Evolutionary conservation across 2,888 invertebrate species (phyloP).

Genomic region (Alloplasta piceator): DNA sequence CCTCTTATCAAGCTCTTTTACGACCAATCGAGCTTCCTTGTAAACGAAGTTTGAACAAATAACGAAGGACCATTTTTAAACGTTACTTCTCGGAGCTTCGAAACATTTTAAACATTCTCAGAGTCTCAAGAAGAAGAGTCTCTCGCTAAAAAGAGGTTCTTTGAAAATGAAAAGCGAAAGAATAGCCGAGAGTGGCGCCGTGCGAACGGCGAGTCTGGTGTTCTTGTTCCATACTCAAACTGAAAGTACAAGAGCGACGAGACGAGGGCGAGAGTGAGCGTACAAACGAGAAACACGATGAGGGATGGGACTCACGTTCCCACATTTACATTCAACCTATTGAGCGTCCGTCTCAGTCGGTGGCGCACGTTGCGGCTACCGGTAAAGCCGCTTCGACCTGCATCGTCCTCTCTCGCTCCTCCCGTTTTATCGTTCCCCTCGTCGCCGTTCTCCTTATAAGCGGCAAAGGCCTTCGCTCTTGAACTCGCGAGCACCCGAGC

Average conservation of each 20-base stretch:
- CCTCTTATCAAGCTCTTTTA: too few species aligned
- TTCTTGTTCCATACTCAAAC: slow-evolving; percentile 31
- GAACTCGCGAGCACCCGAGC: slow-evolving; percentile 72
- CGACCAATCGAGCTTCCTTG: too few species aligned
- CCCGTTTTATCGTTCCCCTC: slow-evolving; percentile 55
- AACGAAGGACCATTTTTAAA: too few species aligned
- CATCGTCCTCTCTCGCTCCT: slow-evolving; percentile 52
- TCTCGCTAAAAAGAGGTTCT: too few species aligned
- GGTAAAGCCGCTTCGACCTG: slow-evolving; percentile 16
- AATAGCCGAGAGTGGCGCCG: too few species aligned
- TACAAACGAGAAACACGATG: slow-evolving; percentile 71
- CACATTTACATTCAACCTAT: slow-evolving; percentile 82
- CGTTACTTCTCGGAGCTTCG: too few species aligned
- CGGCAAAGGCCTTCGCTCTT: slow-evolving; percentile 79
- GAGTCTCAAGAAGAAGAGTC: background rate
- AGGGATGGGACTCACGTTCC: slow-evolving; percentile 79
- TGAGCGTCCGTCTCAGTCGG: slow-evolving; percentile 73
- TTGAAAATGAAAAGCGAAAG: too few species aligned
- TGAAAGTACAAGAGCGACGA: slow-evolving; percentile 56
- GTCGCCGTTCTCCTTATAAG: slow-evolving; percentile 67
- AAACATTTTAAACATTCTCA: too few species aligned
- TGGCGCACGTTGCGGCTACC: slow-evolving; percentile 45
- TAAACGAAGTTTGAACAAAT: too few species aligned
- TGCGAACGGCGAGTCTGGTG: background rate
- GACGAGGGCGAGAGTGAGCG: slow-evolving; percentile 66